Evolutionary conservation across 2,888 invertebrate species (phyloP).

Genomic region (Chloromyia formosa): DNA sequence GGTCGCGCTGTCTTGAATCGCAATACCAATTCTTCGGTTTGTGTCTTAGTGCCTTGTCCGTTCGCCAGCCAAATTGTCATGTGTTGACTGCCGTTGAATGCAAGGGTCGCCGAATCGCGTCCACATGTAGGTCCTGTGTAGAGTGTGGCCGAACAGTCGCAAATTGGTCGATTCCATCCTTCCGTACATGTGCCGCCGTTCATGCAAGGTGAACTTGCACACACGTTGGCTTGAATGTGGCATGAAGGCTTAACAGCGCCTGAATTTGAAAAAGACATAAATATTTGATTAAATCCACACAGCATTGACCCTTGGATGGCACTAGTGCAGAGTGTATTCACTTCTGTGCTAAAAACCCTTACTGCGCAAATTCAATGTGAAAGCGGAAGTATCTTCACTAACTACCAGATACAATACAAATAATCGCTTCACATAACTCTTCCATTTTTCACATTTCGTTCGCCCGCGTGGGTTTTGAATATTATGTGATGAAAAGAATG

Average conservation of each 20-base stretch:
- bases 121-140: constrained; percentile 93
- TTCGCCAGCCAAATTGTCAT: constrained; percentile 77
- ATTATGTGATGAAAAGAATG: constrained; percentile 26
- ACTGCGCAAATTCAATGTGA: no score
- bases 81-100: constrained; percentile 89
- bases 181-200: constrained; percentile 89
- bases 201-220: constrained; percentile 87
- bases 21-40: constrained; percentile 88
- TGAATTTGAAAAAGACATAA: constrained; percentile 59
- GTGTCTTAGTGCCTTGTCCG: constrained; percentile 77
- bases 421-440: constrained; percentile 9
- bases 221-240: constrained; percentile 81
- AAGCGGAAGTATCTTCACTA: no score
- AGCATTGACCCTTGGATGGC: no score
- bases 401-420: no score
- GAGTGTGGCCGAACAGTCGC: constrained; percentile 89
- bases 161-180: constrained; percentile 95
- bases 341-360: no score
- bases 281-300: neutral
- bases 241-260: constrained; percentile 91
- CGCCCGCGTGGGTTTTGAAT: no score
- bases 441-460: neutral
- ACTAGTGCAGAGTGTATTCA: no score
- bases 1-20: constrained; percentile 86
- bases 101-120: constrained; percentile 86